These are phyloP conservation scores for Lapara coniferarum DNA, from an alignment of 2,888 invertebrate genomes.

Conservation along the genomic window DNA sequence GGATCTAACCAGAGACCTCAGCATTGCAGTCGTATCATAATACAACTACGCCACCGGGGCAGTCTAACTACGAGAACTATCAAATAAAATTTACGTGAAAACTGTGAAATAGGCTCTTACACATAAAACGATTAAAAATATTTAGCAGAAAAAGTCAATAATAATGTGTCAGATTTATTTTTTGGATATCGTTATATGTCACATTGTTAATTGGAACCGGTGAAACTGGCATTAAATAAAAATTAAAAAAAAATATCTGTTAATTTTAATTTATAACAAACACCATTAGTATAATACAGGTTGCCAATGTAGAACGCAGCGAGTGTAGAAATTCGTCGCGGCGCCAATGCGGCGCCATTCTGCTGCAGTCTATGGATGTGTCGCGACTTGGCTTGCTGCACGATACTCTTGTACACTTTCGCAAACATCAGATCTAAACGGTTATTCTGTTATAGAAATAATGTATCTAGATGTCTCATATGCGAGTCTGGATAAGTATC, in stretches of 20 bases:
- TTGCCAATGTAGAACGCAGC: constrained; percentile 34
- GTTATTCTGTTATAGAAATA: background rate
- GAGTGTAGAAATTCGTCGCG: constrained; percentile 60
- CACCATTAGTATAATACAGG: background rate
- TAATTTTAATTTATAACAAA: background rate
- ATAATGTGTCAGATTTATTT: too few species aligned
- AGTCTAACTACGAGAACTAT: too few species aligned
- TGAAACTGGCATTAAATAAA: too few species aligned
- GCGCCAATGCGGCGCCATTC: constrained; percentile 65
- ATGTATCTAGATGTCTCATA: background rate
- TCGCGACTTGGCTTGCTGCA: constrained; percentile 38
- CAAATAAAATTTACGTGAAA: too few species aligned
- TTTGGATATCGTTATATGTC: too few species aligned
- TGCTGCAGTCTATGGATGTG: constrained; percentile 39
- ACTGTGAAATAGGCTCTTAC: too few species aligned
- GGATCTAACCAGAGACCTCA: too few species aligned
- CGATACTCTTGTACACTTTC: constrained; percentile 38
- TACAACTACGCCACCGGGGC: too few species aligned
- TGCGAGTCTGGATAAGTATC: background rate
- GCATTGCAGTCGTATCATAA: too few species aligned
- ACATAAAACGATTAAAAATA: too few species aligned
- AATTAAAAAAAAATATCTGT: background rate
- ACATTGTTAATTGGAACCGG: too few species aligned
- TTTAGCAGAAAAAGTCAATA: too few species aligned
- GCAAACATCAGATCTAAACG: background rate